Conservation (phyloP, 1,140 invertebrate genomes). For the Macrobrachium nipponense region DNA sequence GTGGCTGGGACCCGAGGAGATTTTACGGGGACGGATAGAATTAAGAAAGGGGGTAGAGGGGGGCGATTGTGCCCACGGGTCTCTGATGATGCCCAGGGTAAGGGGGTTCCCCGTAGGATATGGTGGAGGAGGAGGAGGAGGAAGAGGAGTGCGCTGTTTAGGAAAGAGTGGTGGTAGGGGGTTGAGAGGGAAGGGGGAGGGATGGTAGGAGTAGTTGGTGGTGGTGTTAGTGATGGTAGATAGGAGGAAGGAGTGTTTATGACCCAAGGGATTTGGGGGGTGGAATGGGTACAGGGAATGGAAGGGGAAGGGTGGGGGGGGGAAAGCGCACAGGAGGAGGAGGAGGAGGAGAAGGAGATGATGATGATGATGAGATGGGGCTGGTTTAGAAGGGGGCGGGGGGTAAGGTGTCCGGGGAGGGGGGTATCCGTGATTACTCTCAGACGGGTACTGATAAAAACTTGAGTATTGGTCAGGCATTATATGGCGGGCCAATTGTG, state of each 20-base stretch:
- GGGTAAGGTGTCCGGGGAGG: no score
- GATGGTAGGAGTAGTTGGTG: background rate
- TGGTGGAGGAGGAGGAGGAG: constrained; percentile 18
- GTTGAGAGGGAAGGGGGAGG: background rate
- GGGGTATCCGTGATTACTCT: background rate
- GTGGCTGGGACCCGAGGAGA: no score
- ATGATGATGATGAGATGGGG: background rate
- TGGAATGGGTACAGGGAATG: no score
- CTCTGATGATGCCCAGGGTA: background rate
- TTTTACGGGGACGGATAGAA: no score
- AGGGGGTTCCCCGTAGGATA: background rate
- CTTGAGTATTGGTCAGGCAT: no score
- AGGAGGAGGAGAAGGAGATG: background rate
- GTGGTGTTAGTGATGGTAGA: constrained; percentile 22
- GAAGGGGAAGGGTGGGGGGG: background rate
- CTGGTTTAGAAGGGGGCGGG: background rate
- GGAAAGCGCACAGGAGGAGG: background rate
- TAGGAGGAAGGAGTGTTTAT: background rate
- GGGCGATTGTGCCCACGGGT: no score
- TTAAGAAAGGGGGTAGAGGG: no score
- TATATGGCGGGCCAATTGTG: no score
- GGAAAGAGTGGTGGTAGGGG: no score
- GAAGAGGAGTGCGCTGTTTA: background rate
- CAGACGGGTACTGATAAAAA: no score
- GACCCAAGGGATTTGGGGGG: background rate